Percentiles rank a stretch among this genome's conserved stretches.
phyloP scores from a whole-genome alignment of 2,113 vertebrate genomes.

The Natator depressus region DNA sequence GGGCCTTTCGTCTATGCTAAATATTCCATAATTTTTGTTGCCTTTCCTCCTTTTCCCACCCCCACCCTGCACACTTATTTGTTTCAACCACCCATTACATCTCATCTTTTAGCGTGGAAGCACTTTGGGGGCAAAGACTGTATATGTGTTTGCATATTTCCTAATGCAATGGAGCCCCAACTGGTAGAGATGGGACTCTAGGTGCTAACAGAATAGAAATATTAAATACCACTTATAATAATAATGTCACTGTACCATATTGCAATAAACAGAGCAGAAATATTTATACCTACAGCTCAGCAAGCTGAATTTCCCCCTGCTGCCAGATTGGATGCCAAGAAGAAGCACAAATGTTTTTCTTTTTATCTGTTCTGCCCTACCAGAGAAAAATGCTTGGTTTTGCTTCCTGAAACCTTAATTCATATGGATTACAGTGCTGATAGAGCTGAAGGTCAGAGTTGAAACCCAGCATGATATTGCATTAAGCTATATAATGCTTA shows the following conservation, averaged over 20 bases:
- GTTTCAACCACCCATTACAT: too few relatives aligned
- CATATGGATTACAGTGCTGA: not conserved
- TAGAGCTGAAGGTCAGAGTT: not conserved
- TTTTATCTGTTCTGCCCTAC: not conserved
- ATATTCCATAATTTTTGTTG: not conserved
- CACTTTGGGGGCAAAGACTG: too few relatives aligned
- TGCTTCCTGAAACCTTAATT: not conserved
- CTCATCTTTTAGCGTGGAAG: too few relatives aligned
- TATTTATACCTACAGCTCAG: not conserved
- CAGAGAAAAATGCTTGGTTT: not conserved
- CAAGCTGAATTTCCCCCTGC: not conserved
- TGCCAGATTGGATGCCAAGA: accelerated
- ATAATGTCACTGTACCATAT: not conserved
- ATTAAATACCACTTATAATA: not conserved
- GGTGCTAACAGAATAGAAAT: not conserved
- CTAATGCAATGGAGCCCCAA: too few relatives aligned
- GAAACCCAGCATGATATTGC: not conserved
- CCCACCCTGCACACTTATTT: too few relatives aligned
- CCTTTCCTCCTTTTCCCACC: too few relatives aligned
- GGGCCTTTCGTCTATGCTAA: accelerated
- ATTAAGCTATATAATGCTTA: not conserved
- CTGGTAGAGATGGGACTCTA: too few relatives aligned
- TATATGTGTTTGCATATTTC: too few relatives aligned
- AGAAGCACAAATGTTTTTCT: not conserved
- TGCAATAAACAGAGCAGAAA: not conserved